Percentiles rank a stretch among this genome's conserved stretches.
These are phyloP conservation scores for Megaustenia siamemsis DNA, from an alignment of 2,888 invertebrate species.

Conservation along the genomic window DNA sequence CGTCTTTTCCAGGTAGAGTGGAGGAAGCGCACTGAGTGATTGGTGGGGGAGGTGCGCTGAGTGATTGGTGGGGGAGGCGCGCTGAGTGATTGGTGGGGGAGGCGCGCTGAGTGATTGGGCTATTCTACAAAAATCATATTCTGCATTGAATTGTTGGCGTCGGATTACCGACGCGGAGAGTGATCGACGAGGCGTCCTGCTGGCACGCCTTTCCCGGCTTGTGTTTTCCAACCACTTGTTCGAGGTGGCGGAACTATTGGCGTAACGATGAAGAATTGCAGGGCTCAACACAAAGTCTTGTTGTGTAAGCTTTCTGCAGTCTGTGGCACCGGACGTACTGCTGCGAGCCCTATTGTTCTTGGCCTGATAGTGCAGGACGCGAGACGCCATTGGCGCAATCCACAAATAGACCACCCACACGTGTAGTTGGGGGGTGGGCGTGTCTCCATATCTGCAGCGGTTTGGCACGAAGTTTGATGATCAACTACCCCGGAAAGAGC, in stretches of 20 bases:
- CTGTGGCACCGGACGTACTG: background rate
- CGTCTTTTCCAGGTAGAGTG: no score
- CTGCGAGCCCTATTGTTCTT: background rate
- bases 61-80: no score
- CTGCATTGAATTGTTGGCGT: slow-evolving; percentile 17
- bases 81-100: no score
- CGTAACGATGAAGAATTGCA: background rate
- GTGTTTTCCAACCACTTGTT: background rate
- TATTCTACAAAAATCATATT: slow-evolving; percentile 16
- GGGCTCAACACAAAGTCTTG: background rate
- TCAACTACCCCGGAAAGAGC: no score
- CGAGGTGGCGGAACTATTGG: background rate
- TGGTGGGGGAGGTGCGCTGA: no score
- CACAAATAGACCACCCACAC: background rate
- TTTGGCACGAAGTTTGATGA: no score
- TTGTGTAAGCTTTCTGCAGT: background rate
- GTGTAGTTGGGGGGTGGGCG: background rate
- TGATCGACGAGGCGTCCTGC: slow-evolving; percentile 14
- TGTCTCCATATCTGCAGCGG: no score
- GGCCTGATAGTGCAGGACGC: background rate
- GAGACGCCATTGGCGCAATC: slow-evolving; percentile 21
- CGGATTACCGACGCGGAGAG: background rate
- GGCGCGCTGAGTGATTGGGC: no score
- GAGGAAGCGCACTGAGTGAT: no score
- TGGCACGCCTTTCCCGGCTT: background rate